These are phyloP conservation scores for Microchrysa polita DNA, from an alignment of 2,888 invertebrate genomes.

Conservation along the genomic window DNA sequence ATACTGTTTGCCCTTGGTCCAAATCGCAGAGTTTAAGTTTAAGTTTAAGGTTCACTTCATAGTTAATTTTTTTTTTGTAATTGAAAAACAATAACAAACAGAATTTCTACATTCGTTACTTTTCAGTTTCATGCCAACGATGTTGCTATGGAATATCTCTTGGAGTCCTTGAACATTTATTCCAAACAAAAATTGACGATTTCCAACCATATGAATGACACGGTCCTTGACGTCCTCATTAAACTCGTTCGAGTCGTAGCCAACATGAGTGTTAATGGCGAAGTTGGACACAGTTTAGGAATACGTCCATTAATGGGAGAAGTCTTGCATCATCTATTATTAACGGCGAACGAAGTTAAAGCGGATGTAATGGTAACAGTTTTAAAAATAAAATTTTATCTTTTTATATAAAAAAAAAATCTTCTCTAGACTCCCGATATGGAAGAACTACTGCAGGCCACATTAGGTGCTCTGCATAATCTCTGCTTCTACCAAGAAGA, in stretches of 20 bases:
- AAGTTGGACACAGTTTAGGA: constrained; percentile 76
- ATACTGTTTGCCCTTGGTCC: too few relatives aligned
- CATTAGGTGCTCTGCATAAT: constrained; percentile 85
- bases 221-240: constrained; percentile 64
- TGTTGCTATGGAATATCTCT: constrained; percentile 67
- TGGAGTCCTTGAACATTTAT: constrained; percentile 67
- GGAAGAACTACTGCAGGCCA: constrained; percentile 80
- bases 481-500: constrained; percentile 77
- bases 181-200: constrained; percentile 65
- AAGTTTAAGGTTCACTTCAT: too few relatives aligned
- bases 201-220: constrained; percentile 61
- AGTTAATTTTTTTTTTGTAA: too few relatives aligned
- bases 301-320: constrained; percentile 62
- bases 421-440: constrained; percentile 65
- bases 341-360: constrained; percentile 52
- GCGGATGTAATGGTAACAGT: constrained; percentile 52
- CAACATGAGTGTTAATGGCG: constrained; percentile 81
- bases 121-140: constrained; percentile 69
- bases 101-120: constrained; percentile 43
- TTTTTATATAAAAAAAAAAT: too few relatives aligned
- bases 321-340: constrained; percentile 61
- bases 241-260: constrained; percentile 79
- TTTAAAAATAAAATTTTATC: neutral
- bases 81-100: too few relatives aligned
- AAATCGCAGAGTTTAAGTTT: too few relatives aligned